Evolutionary conservation across 2,888 invertebrate species (phyloP).

Genomic region (Sesamia inferens): DNA sequence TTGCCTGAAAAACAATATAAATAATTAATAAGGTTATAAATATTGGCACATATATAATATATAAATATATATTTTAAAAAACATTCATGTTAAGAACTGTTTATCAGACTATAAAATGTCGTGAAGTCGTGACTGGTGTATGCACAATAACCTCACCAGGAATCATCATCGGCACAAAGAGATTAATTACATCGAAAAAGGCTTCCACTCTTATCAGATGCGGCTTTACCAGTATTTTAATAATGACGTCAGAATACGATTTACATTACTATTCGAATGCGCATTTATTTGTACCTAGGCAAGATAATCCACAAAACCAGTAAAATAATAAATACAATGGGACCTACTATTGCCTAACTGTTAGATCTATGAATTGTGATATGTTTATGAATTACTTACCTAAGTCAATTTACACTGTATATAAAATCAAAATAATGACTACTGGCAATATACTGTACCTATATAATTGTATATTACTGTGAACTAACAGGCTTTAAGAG

Average conservation of each 20-base stretch:
- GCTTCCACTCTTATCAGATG: constrained; percentile 37
- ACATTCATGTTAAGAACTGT: constrained; percentile 51
- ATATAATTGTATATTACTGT: constrained; percentile 51
- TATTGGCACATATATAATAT: constrained; percentile 60
- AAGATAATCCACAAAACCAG: constrained; percentile 66
- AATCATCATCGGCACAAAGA: constrained; percentile 31
- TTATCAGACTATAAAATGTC: constrained; percentile 41
- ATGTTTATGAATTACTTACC: constrained; percentile 72
- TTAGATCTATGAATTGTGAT: constrained; percentile 77
- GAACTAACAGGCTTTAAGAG: constrained; percentile 12
- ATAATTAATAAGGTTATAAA: constrained; percentile 75
- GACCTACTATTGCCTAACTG: constrained; percentile 83
- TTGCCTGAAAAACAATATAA: constrained; percentile 84
- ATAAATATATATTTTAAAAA: constrained; percentile 49
- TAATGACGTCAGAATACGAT: constrained; percentile 17
- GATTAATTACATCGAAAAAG: constrained; percentile 33
- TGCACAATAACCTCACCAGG: constrained; percentile 26
- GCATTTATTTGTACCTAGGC: constrained; percentile 53
- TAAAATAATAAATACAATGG: constrained; percentile 77
- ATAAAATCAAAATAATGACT: constrained; percentile 58
- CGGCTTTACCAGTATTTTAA: constrained; percentile 27
- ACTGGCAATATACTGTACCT: constrained; percentile 44
- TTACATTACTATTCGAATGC: constrained; percentile 31
- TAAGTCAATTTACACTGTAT: constrained; percentile 70
- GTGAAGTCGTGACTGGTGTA: constrained; percentile 31